Evolutionary conservation across 2,888 invertebrate genomes (phyloP).

Genomic region (Neoascia interrupta): DNA sequence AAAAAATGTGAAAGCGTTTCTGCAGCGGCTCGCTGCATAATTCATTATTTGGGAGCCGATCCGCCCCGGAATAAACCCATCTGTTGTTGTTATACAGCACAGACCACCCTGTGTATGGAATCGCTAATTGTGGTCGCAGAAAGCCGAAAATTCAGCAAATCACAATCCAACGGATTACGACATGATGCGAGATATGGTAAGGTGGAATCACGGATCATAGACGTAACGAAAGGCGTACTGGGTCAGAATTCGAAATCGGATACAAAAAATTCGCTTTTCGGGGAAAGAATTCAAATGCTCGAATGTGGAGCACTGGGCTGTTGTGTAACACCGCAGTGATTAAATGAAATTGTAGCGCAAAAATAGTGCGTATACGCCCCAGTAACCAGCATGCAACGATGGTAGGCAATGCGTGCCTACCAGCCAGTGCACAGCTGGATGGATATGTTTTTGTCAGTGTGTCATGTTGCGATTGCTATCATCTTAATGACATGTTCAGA

Average conservation of each 20-base stretch:
- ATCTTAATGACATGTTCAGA: conserved; percentile 57
- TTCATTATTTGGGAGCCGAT: conserved; percentile 49
- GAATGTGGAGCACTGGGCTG: conserved; percentile 38
- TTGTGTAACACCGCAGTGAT: conserved; percentile 26
- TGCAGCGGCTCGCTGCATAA: conserved; percentile 57
- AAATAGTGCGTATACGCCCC: conserved; percentile 66
- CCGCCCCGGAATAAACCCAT: conserved; percentile 42
- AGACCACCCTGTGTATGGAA: conserved; percentile 42
- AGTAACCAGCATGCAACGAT: conserved; percentile 39
- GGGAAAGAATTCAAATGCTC: conserved; percentile 23
- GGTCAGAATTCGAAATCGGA: conserved; percentile 58
- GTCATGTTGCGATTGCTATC: conserved; percentile 39
- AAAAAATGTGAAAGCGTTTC: conserved; percentile 65
- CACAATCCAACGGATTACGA: conserved; percentile 24
- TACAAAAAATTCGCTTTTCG: conserved; percentile 3
- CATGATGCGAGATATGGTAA: conserved; percentile 35
- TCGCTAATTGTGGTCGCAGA: conserved; percentile 43
- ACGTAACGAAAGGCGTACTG: conserved; percentile 32
- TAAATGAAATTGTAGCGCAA: conserved; percentile 27
- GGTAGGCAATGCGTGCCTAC: conserved; percentile 9
- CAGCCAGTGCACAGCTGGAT: conserved; percentile 37
- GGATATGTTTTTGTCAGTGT: conserved; percentile 42
- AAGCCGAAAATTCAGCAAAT: conserved; percentile 28
- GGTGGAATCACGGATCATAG: background rate
- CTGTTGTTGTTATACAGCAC: conserved; percentile 8